Base-by-base conservation (phyloP, 2,113 vertebrate genomes). In the Oncorhynchus keta region DNA sequence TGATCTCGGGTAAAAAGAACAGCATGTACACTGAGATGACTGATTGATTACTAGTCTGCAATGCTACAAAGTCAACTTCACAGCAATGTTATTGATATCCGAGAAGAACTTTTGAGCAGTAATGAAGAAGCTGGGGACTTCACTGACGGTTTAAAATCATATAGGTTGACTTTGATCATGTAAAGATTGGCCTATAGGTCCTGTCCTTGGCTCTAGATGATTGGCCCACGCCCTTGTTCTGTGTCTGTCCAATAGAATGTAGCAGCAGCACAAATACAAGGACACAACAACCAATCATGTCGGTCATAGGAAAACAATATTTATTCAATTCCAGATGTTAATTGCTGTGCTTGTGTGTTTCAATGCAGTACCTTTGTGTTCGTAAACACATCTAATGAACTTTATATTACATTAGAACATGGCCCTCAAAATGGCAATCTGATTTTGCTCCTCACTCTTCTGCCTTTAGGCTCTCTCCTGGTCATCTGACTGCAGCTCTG, bases 401-500 rank as follows among this genome's bases (percentile, higher is more conserved):
- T 9, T 20, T 7, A 48, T 69, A 69, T 69, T 45, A 7, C 9
- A 45, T 45, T n/a, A 39, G 18, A n/a, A 9, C n/a, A 8, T 20
- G 35, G 35, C 3, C 7, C 32, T n/a, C 18, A 69, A 28, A 24
- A n/a, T n/a, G 30, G 51, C 26, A 24, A 75, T 5, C 16, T 24
- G 72, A 74, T 78, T 70, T 64, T 57, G 77, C 48, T 65, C 39
- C 48, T 12, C 45, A 20, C 45, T 69, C 20, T 45, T n/a, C 35
- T 39, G 16, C 30, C 67, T 32, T n/a, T 5, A 5, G 32, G 48
- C 67, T 57, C 64, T 70, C 32, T 13, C 8, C 3, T 32, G 73
- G 70, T 76, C 48, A 72, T 70, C 76, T 64, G 30, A 64, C 18
- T 64, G 32, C 30, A 76, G 79, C 77, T 39, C 35, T 18, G 16